These are phyloP conservation scores for Dasyurus viverrinus DNA, from an alignment of 2,113 vertebrate genomes.

Conservation along the genomic window DNA sequence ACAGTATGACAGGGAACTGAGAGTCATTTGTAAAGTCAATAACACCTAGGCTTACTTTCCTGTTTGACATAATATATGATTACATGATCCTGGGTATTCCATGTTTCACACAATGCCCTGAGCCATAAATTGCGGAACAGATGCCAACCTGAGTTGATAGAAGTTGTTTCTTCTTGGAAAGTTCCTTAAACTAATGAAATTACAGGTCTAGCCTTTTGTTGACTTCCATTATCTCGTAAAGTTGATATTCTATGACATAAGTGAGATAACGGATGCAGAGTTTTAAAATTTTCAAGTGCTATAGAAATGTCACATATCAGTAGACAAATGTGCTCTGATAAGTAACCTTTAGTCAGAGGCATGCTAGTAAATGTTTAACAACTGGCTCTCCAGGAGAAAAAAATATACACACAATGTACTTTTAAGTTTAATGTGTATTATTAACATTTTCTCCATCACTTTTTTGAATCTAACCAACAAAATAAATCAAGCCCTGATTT, in stretches of 20 bases:
- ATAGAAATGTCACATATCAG: background rate
- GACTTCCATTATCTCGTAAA: background rate
- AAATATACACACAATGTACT: background rate
- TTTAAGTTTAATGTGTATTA: background rate
- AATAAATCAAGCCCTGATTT: background rate
- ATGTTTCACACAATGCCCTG: background rate
- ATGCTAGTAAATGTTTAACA: background rate
- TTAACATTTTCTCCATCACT: background rate
- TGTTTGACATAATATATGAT: background rate
- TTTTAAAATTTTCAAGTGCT: background rate
- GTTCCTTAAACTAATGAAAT: background rate
- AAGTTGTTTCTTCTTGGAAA: background rate
- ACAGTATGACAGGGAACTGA: background rate
- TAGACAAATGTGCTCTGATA: background rate
- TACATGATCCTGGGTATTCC: background rate
- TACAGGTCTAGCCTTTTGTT: background rate
- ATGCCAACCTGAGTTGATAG: background rate
- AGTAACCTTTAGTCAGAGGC: background rate
- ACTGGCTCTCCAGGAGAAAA: background rate
- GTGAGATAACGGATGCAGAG: background rate
- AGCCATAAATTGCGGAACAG: background rate
- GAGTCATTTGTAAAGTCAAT: background rate
- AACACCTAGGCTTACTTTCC: background rate
- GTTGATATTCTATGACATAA: background rate
- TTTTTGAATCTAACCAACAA: background rate